Conservation (phyloP, 2,113 vertebrate species). For the Alexandromys fortis region DNA sequence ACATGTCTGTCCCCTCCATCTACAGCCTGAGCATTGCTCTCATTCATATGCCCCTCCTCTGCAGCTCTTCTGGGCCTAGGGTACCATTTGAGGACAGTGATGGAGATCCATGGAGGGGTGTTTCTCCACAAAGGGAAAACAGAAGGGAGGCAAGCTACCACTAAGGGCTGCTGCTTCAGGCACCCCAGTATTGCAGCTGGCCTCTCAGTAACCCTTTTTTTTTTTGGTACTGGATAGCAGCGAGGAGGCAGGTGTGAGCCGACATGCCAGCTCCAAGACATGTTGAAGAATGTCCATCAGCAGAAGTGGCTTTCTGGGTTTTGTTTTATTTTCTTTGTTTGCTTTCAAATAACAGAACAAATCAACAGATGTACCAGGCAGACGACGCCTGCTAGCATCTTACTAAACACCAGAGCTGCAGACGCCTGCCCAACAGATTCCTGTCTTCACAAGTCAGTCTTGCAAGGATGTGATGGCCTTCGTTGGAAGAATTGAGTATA, state of each 20-base stretch:
- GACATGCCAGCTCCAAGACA: background rate
- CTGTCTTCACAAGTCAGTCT: background rate
- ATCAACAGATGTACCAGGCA: constrained; percentile 47
- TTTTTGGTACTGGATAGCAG: background rate
- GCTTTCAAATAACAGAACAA: constrained; percentile 70
- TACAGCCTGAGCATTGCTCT: rapidly evolving
- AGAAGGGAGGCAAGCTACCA: background rate
- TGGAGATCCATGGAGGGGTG: background rate
- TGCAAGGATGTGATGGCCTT: background rate
- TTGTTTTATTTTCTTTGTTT: constrained; percentile 64
- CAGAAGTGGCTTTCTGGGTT: background rate
- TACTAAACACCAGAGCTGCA: background rate
- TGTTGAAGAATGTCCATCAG: background rate
- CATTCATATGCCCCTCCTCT: rapidly evolving
- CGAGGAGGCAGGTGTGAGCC: rapidly evolving
- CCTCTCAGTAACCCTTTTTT: background rate
- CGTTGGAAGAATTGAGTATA: too few species aligned
- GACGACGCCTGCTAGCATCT: background rate
- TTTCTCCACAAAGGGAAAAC: background rate
- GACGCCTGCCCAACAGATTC: background rate
- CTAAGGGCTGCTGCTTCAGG: rapidly evolving
- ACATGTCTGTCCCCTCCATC: too few species aligned
- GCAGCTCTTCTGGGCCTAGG: background rate
- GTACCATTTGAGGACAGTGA: background rate
- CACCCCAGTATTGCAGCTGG: background rate